Evolutionary conservation across 2,888 invertebrate species (phyloP).

Genomic region (Clivina fossor): DNA sequence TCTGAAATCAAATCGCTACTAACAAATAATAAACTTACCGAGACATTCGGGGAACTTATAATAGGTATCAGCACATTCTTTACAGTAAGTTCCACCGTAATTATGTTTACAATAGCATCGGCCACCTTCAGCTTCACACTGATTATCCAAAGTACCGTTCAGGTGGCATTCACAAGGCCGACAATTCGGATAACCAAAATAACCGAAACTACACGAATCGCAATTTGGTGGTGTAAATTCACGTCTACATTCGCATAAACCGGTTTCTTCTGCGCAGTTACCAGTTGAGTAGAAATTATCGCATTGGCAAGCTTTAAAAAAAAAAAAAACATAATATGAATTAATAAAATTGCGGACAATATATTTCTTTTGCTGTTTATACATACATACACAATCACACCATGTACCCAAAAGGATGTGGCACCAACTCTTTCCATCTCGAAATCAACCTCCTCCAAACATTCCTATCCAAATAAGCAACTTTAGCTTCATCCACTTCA

Average conservation of each 20-base stretch:
- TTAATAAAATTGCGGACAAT: too few species aligned
- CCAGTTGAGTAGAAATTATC: conserved; percentile 84
- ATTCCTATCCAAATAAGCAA: too few species aligned
- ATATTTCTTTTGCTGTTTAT: too few species aligned
- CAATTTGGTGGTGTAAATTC: conserved; percentile 83
- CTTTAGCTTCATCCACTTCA: too few species aligned
- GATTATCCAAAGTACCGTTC: conserved; percentile 84
- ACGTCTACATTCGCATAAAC: conserved; percentile 82
- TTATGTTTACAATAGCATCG: conserved; percentile 88
- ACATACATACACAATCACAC: too few species aligned
- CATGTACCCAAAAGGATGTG: too few species aligned
- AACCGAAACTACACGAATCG: conserved; percentile 84
- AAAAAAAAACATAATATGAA: not conserved
- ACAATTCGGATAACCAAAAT: conserved; percentile 90
- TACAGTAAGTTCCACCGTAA: conserved; percentile 83
- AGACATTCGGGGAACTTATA: conserved; percentile 83
- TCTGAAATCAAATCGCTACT: conserved; percentile 10
- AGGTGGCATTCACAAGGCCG: conserved; percentile 90
- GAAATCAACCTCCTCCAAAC: too few species aligned
- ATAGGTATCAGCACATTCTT: conserved; percentile 84
- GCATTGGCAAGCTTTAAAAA: conserved; percentile 78
- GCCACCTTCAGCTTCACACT: conserved; percentile 82
- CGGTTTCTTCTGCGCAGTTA: conserved; percentile 88
- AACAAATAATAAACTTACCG: conserved; percentile 60
- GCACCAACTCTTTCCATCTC: too few species aligned